Percentiles rank a stretch among this genome's conserved stretches.
These are phyloP conservation scores for Caenorhabditis imperialis DNA, from an alignment of 2,888 invertebrate genomes.

Conservation along the genomic window DNA sequence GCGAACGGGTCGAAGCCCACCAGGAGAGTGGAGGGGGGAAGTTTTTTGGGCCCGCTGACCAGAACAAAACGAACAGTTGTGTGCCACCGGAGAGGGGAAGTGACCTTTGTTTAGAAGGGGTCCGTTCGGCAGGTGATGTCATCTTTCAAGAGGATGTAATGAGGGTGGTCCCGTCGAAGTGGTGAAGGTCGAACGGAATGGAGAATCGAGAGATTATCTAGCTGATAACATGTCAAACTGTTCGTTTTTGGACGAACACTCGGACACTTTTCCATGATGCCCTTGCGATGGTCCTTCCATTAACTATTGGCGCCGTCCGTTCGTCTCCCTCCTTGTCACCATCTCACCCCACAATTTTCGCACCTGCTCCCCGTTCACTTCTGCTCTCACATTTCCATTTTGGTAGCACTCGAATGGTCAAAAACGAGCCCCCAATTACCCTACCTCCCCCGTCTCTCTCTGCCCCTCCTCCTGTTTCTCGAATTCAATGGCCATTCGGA, in stretches of 20 bases:
- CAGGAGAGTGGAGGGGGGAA: too few species aligned
- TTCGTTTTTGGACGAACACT: too few species aligned
- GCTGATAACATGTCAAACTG: too few species aligned
- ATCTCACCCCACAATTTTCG: conserved; percentile 32
- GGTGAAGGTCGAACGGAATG: conserved; percentile 28
- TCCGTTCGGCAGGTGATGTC: conserved; percentile 34
- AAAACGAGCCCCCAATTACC: too few species aligned
- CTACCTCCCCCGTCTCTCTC: too few species aligned
- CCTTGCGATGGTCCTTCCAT: conserved; percentile 5
- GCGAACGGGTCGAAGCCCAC: too few species aligned
- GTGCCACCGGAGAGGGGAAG: not conserved
- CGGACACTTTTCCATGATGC: too few species aligned
- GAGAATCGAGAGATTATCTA: not conserved
- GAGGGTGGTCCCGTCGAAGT: conserved; percentile 37
- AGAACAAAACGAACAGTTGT: conserved; percentile 27
- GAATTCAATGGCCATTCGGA: conserved; percentile 9
- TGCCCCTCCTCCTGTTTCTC: not conserved
- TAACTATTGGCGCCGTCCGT: too few species aligned
- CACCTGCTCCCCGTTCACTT: conserved; percentile 40
- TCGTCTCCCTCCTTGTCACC: conserved; percentile 21
- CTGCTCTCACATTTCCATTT: conserved; percentile 15
- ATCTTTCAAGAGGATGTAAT: conserved; percentile 26
- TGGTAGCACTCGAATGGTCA: too few species aligned
- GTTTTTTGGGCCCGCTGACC: conserved; percentile 42
- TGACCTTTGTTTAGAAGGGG: conserved; percentile 27